Evolutionary conservation across 2,113 vertebrate species (phyloP).

Genomic region (Pipa parva): DNA sequence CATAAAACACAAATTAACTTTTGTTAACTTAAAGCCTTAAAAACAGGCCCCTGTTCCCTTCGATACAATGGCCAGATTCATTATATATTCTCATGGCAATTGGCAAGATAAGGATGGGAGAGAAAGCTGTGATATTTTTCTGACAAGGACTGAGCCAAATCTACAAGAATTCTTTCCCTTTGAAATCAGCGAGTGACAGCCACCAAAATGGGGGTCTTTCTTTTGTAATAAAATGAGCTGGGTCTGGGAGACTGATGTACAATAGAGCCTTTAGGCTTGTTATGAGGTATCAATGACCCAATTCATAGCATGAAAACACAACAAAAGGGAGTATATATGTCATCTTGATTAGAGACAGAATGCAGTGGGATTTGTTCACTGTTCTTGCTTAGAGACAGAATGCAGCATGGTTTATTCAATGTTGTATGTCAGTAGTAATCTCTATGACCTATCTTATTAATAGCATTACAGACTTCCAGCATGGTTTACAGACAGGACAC

Average conservation of each 20-base stretch:
- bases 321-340: slow-evolving; percentile 22
- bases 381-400: slow-evolving; percentile 33
- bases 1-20: neutral
- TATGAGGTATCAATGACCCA: slow-evolving; percentile 35
- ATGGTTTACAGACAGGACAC: neutral
- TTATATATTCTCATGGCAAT: neutral
- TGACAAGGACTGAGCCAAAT: neutral
- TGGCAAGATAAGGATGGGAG: slow-evolving; percentile 1
- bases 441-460: slow-evolving; percentile 32
- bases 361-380: slow-evolving; percentile 27
- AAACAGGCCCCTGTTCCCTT: slow-evolving; percentile 2
- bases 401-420: slow-evolving; percentile 29
- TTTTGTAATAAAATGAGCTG: slow-evolving; percentile 29
- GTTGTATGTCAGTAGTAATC: slow-evolving; percentile 27
- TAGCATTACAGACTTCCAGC: neutral
- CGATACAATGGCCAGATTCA: neutral
- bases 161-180: slow-evolving; percentile 22
- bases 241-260: neutral
- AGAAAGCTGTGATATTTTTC: slow-evolving; percentile 15
- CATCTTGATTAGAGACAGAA: slow-evolving; percentile 37
- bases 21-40: slow-evolving; percentile 3
- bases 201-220: slow-evolving; percentile 18
- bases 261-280: slow-evolving; percentile 22
- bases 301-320: slow-evolving; percentile 21
- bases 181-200: slow-evolving; percentile 14